Base-by-base conservation (phyloP, 53 echinoderm and acorn worm species). In the Pentamera pediparva region DNA sequence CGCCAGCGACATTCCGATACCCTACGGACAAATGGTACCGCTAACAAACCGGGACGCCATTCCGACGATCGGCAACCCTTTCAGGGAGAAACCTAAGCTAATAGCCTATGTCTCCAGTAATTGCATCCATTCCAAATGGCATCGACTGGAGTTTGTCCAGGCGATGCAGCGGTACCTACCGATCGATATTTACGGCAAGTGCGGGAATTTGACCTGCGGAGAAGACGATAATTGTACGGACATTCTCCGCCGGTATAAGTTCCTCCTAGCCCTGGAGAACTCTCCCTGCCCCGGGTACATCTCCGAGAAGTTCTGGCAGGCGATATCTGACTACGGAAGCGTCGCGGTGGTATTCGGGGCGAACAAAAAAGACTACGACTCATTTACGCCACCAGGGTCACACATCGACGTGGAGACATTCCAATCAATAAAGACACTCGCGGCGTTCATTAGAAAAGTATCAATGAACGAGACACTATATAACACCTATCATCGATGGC, bases 91-190 rank as follows among this genome's bases (percentile, higher is more conserved):
- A 29, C 25, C 72, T 1, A 72, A 51, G 18, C 3, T 30, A 22
- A 27, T 50, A 32, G 72, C 72, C 13, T 72, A 52, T 48, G 54
- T 72, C 1, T 72, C 73, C n/a, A 72, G 73, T 53, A 72, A 72
- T 30, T 72, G 73, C 37, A 53, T 53, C 26, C 33, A 72, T 72
- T 6, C 73, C 51, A 72, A 72, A 72, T 72, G 73, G 73, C 73
- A 35, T 10, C 73, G 73, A 18, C 54, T 72, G 32, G 52, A 54
- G 5, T 72, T 72, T 49, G 73, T 72, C 0, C 19, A 49, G 4
- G 55, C 49, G 30, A 8, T 72, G 15, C 52, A 54, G 25, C 49
- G 32, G 15, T 72, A 52, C 32, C 32, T 72, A 29, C 73, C 73
- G 19, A 30, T 72, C 10, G 73, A 72, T 19, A 51, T 72, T 11